These are phyloP conservation scores for Rhaphigaster nebulosa DNA, from an alignment of 2,888 invertebrate genomes.

Conservation along the genomic window DNA sequence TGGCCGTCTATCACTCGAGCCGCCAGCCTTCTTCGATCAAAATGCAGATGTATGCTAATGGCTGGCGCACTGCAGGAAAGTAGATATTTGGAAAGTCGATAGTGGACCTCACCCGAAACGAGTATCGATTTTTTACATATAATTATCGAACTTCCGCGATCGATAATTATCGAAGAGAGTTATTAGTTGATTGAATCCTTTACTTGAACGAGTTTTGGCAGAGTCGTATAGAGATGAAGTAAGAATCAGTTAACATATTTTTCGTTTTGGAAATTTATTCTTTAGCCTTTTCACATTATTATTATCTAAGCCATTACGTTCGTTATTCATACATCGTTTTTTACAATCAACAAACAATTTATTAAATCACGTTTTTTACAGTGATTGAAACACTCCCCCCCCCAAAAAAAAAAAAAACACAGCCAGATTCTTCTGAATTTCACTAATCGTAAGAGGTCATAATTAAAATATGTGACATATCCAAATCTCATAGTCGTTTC, in stretches of 20 bases:
- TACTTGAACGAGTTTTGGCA: neutral
- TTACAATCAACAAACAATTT: too few species aligned
- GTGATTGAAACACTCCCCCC: too few species aligned
- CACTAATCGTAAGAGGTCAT: too few species aligned
- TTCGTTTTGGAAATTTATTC: neutral
- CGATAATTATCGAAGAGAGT: neutral
- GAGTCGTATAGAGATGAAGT: neutral
- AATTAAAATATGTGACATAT: too few species aligned
- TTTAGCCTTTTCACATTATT: too few species aligned
- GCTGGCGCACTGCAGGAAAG: conserved; percentile 19
- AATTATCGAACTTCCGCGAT: neutral
- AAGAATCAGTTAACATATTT: neutral
- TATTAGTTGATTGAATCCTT: neutral
- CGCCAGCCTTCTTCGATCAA: neutral
- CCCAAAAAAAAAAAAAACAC: too few species aligned
- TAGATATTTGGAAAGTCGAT: conserved; percentile 45
- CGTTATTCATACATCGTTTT: too few species aligned
- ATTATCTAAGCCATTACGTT: too few species aligned
- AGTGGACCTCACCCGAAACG: neutral
- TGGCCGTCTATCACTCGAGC: neutral
- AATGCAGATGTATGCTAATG: conserved; percentile 42
- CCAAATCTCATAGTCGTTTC: too few species aligned
- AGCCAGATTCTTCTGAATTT: too few species aligned
- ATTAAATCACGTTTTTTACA: too few species aligned
- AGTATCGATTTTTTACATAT: neutral